Base-by-base conservation (phyloP, 2,113 vertebrate genomes). In the Gallinago jamesoni region DNA sequence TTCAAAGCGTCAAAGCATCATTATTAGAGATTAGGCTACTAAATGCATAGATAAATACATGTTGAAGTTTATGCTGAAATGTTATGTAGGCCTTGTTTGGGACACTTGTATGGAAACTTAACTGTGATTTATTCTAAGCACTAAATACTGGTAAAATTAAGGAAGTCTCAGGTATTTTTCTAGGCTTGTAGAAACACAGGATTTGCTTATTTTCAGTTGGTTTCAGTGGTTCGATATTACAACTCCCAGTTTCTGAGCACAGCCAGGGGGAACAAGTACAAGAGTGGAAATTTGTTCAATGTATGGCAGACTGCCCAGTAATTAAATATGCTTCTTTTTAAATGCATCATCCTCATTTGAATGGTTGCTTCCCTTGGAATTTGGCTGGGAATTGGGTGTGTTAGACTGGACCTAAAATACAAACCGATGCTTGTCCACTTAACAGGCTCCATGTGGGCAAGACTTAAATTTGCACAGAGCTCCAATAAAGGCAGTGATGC, bases 281-380 rank as follows among this genome's bases (percentile, higher is more conserved):
- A 37, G 50, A 92, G 28, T 52, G n/a, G 70, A 97, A 96, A 93
- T 82, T 52, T 95, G 74, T 89, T 96, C 48, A 94, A 8, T 69
- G 64, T 27, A 53, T 94, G 90, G 87, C 63, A 95, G 53, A n/a
- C 63, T 89, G 47, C 82, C 76, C 57, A 62, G 43, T 84, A 87
- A 94, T 89, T 96, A 92, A 89, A 93, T 56, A 73, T 0, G 0
- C 9, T 64, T 86, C 33, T 87, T 96, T 83, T 69, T 30, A 75
- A 87, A 87, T 72, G 31, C 24, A 87, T 48, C 48, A 57, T 84
- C 6, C 0, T 89, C 33, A 37, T 66, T 76, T 72, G 30, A 96
- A 53, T 73, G 28, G 39, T 33, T 75, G 16, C 79, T 92, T 84
- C 66, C 28, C 62, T 27, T 73, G 74, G 66, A 89, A 89, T 89